Base-by-base conservation (phyloP, 2,888 invertebrate species). In the Glyphotaelius pellucidus region DNA sequence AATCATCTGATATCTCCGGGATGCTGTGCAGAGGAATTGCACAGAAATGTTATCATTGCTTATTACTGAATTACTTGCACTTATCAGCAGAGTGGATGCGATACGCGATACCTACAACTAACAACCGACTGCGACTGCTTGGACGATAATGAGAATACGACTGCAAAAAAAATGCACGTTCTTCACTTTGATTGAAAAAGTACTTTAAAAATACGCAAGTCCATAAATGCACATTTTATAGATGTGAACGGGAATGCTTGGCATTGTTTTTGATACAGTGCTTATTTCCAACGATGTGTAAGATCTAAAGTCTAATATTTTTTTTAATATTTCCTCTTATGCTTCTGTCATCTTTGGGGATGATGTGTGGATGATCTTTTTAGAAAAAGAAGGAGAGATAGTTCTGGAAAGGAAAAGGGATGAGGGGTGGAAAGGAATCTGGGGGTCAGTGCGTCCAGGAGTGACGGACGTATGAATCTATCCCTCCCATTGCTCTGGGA, bases 1-100 rank as follows among this genome's bases (percentile, higher is more conserved):
- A 31, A 89, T 67, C 52, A 52, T 32, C 15, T 67, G 89, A 88
- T 83, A 83, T 83, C 35, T 83, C 19, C 35, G 31, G 83, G 83
- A 35, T 12, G 19, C 35, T 83, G 83, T 35, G 32, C 32, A 83
- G 35, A 83, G 83, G 83, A 25, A 35, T 32, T 38, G 83, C 67
- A 11, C 5, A 25, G 67, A 67, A 67, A 67, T 67, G 67, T 67
- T 67, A 67, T 67, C 67, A 67, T n/a, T n/a, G 67, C 67, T 67
- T 67, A 67, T 67, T 67, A 67, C 67, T 25, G 67, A 67, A 67
- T 67, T 67, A 67, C 67, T 67, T 25, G 67, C 25, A n/a, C 67
- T 67, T 67, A 67, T 67, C 67, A 67, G 67, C 11, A 5, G 67
- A 67, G 25, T 67, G 67, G 67, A 67, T 67, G 67, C 7, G 67